These are phyloP conservation scores for Drosophila takahashii DNA, from an alignment of 1,140 invertebrate genomes.

Conservation along the genomic window DNA sequence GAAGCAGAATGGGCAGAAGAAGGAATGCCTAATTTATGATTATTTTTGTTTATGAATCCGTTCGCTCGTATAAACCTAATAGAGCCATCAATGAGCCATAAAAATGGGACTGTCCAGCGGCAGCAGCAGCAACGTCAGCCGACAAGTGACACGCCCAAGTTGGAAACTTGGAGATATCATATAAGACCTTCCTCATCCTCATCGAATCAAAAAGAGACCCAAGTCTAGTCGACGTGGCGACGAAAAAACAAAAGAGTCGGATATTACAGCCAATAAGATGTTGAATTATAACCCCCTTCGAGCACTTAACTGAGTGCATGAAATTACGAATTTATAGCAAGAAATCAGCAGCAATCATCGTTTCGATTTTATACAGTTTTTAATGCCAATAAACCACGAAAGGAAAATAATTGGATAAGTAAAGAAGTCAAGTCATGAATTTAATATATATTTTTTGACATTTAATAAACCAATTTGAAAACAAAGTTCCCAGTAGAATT, in stretches of 20 bases:
- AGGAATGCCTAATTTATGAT: constrained; percentile 70
- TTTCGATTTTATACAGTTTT: constrained; percentile 39
- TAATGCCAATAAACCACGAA: constrained; percentile 25
- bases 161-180: constrained; percentile 13
- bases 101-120: constrained; percentile 55
- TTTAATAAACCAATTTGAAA: neutral
- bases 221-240: constrained; percentile 69
- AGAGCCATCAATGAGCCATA: constrained; percentile 76
- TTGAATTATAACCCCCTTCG: constrained; percentile 33
- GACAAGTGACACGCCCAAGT: constrained; percentile 33
- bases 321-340: constrained; percentile 42
- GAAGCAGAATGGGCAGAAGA: constrained; percentile 1
- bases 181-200: constrained; percentile 22
- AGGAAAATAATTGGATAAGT: neutral
- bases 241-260: constrained; percentile 29
- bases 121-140: constrained; percentile 10
- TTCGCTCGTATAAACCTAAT: constrained; percentile 76
- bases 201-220: no score
- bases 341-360: constrained; percentile 44
- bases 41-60: constrained; percentile 77
- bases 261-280: constrained; percentile 29
- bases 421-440: constrained; percentile 6
- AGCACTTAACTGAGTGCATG: constrained; percentile 35
- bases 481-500: neutral
- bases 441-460: constrained; percentile 4